A percentile compares a stretch with the other conserved stretches of the same genome.
phyloP scores from a whole-genome alignment of 2,797 vertebrate species.

The Anguilla anguilla region DNA sequence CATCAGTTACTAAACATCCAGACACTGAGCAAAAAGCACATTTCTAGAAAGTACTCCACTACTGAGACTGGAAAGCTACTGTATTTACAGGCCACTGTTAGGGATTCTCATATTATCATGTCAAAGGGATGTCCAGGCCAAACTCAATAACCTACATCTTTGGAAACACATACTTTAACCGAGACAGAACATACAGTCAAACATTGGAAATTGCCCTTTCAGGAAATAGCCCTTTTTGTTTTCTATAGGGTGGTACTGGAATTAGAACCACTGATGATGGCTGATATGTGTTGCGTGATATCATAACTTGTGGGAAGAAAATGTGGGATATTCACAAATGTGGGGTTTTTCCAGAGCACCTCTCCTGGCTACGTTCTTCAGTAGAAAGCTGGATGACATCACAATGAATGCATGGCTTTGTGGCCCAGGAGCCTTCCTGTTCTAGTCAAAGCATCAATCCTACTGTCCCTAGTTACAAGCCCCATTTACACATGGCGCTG shows the following conservation, averaged over 20 bases:
- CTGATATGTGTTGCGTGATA: background rate
- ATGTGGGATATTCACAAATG: constrained; percentile 7
- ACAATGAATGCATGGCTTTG: background rate
- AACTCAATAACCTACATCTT: constrained; percentile 14
- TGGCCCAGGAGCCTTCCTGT: background rate
- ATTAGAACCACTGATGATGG: background rate
- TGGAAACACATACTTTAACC: background rate
- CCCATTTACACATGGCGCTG: constrained; percentile 22
- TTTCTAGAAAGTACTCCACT: background rate
- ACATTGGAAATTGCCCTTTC: background rate
- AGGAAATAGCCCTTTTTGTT: background rate
- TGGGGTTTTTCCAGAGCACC: background rate
- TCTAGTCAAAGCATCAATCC: background rate
- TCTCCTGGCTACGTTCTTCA: background rate
- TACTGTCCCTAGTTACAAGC: background rate
- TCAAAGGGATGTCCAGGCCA: background rate
- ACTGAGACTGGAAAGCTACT: background rate
- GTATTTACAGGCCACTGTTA: background rate
- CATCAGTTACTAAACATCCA: background rate
- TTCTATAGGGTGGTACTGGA: background rate
- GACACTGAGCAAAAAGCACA: constrained; percentile 7
- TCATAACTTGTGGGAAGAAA: background rate
- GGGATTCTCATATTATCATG: background rate
- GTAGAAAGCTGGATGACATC: background rate
- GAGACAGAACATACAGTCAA: background rate